Percentiles rank a stretch among this genome's conserved stretches.
These are phyloP conservation scores for Drosophila putrida DNA, from an alignment of 2,888 invertebrate genomes.

Conservation along the genomic window DNA sequence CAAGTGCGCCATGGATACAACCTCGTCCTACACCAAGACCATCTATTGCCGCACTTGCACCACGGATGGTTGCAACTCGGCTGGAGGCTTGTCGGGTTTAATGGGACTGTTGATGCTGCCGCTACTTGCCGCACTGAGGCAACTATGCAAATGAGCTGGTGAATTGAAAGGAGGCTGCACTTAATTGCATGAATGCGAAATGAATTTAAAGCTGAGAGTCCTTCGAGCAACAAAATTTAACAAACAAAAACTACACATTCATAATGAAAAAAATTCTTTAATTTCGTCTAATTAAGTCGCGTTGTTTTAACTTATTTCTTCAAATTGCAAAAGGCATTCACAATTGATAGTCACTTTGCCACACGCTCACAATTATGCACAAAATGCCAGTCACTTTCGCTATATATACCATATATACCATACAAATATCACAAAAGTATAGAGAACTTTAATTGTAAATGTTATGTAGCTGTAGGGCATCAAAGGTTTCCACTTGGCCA, in stretches of 20 bases:
- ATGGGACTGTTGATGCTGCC: slow-evolving; percentile 72
- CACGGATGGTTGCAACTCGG: slow-evolving; percentile 85
- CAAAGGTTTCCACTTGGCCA: slow-evolving; percentile 52
- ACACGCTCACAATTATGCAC: slow-evolving; percentile 33
- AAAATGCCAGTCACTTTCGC: slow-evolving; percentile 33
- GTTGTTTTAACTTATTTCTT: slow-evolving; percentile 29
- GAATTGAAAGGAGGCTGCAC: slow-evolving; percentile 45
- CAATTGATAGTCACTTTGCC: slow-evolving; percentile 48
- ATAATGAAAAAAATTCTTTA: slow-evolving; percentile 4
- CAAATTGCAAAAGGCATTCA: slow-evolving; percentile 16
- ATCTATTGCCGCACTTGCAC: slow-evolving; percentile 85
- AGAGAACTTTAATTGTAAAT: slow-evolving; percentile 39
- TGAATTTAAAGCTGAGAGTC: slow-evolving; percentile 44
- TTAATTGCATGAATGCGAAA: slow-evolving; percentile 55
- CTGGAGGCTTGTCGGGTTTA: slow-evolving; percentile 65
- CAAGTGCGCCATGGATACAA: slow-evolving; percentile 83
- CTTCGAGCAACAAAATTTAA: slow-evolving; percentile 27
- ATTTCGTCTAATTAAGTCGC: slow-evolving; percentile 30
- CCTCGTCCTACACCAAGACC: slow-evolving; percentile 85
- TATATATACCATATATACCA: slow-evolving; percentile 44
- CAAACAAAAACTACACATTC: slow-evolving; percentile 6
- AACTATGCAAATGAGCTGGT: slow-evolving; percentile 69
- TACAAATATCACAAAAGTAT: slow-evolving; percentile 15
- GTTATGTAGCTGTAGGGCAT: slow-evolving; percentile 55
- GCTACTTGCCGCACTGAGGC: slow-evolving; percentile 57